These are phyloP conservation scores for Haemorhous mexicanus DNA, from an alignment of 2,113 vertebrate species.

Conservation along the genomic window DNA sequence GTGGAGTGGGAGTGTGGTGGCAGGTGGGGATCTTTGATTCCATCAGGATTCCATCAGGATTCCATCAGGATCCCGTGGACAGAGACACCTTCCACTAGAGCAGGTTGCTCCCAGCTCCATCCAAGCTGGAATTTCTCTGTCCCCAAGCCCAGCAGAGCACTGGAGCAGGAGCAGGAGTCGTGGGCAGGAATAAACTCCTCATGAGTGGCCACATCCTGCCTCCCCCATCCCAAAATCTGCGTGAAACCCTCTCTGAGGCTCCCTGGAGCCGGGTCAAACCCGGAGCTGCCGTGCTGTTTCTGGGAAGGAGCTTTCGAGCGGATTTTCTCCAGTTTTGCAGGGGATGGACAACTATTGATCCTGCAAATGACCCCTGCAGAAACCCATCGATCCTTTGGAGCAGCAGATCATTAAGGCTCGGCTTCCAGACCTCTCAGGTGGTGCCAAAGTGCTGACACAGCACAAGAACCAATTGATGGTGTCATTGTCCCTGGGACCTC, in stretches of 20 bases:
- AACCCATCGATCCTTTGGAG: slow-evolving; percentile 69
- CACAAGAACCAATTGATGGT: neutral
- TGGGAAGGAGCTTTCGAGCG: slow-evolving; percentile 54
- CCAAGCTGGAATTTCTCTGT: neutral
- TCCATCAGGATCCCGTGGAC: neutral
- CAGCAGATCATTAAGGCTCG: slow-evolving; percentile 48
- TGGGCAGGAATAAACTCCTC: neutral
- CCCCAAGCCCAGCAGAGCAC: neutral
- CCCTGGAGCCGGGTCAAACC: neutral
- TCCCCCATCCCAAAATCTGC: neutral
- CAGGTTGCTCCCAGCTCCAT: neutral
- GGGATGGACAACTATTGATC: slow-evolving; percentile 63
- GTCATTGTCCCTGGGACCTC: neutral
- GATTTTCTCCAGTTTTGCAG: slow-evolving; percentile 55
- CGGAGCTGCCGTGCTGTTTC: neutral
- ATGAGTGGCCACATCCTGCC: neutral
- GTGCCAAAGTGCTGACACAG: slow-evolving; percentile 67
- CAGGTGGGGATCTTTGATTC: neutral
- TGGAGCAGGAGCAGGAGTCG: neutral
- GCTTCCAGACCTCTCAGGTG: slow-evolving; percentile 50
- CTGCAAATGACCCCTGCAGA: slow-evolving; percentile 59
- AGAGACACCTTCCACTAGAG: neutral
- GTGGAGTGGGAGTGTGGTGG: neutral
- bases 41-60: neutral
- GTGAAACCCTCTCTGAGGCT: neutral